Evolutionary conservation across 2,888 invertebrate species (phyloP), one percentile per base, ranked within the genome.

Genomic region (Orthosia cruda): DNA sequence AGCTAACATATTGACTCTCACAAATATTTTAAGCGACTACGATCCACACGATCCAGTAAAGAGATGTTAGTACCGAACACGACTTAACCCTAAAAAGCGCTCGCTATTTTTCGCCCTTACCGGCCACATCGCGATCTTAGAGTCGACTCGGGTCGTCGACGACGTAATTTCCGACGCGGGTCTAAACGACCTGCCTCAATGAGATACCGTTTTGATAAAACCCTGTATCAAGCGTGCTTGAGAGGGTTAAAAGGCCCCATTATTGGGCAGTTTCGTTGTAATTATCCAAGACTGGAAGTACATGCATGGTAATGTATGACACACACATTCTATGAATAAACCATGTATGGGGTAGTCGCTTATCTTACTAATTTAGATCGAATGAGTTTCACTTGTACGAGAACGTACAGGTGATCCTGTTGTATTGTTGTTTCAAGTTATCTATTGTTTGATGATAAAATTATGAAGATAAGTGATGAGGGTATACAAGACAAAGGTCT

Each of bases 81-180:
- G 74, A 83, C 77, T 88, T 87, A 91, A 89, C 90, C 88, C 82
- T 78, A 82, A 84, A 86, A 86, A 84, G 83, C 83, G 69, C 64
- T 58, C 74, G 77, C 72, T 78, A 89, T 91, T 91, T 92, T 91
- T 91, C 87, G 85, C 80, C 63, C 70, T 72, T 71, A 73, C 63
- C 62, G 64, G 67, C 76, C 65, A 65, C 83, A 82, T 71, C 71
- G 83, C 77, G 78, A 81, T 81, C 79, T 81, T 71, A 40, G 73
- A 83, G 69, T 63, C 71, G 67, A 63, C 78, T 79, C 71, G 74
- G 78, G 62, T 80, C 74, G 73, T 63, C 67, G 89, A 89, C 89
- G 90, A 91, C 77, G 91, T 93, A 93, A 93, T 94, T 92, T 94
- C 94, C 93, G 90, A 81, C 83, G 81, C 75, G 81, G 89, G 84